Conservation (phyloP, 2,797 vertebrate genomes). For the Tokudaia tokunoshimensis region DNA sequence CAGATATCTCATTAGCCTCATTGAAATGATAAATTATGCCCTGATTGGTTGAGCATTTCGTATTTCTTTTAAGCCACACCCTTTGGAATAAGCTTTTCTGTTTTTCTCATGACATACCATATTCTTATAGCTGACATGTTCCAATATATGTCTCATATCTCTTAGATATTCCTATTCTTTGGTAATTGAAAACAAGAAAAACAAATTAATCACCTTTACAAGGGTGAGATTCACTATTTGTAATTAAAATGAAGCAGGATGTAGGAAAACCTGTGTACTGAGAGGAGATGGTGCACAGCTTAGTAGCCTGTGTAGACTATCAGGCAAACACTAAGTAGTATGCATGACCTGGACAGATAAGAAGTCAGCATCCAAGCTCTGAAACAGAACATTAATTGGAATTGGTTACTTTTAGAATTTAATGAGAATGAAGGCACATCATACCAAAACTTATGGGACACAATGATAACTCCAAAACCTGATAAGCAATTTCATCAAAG, state of each 20-base stretch:
- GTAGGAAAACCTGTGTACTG: neutral
- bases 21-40: conserved; percentile 6
- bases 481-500: no score
- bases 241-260: neutral
- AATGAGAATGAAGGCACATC: no score
- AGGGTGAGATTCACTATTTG: neutral
- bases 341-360: neutral
- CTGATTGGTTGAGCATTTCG: neutral
- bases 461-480: no score
- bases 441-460: no score
- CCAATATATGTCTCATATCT: neutral
- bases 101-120: neutral
- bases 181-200: neutral
- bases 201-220: neutral
- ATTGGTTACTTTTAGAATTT: neutral
- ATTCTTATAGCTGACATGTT: neutral
- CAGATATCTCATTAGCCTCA: conserved; percentile 6
- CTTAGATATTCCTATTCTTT: neutral
- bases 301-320: neutral
- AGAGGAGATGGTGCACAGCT: neutral
- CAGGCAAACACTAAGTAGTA: neutral
- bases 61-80: neutral
- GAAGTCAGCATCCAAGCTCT: neutral
- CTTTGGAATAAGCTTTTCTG: neutral
- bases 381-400: neutral